Conservation (phyloP, 2,113 vertebrate genomes). For the Barbus barbus region DNA sequence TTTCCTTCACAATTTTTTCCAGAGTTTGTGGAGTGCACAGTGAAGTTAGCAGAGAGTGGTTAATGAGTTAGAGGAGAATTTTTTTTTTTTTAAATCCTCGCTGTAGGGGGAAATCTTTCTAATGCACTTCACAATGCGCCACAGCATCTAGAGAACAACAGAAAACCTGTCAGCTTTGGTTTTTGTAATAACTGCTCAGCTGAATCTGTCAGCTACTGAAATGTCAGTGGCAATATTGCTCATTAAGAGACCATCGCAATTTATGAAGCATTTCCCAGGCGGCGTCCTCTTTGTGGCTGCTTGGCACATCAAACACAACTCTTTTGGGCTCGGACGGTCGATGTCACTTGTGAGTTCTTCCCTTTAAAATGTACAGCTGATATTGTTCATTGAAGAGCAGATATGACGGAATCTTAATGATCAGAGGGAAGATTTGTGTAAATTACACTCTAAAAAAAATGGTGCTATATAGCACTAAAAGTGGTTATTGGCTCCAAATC, state of each 20-base stretch:
- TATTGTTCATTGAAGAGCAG: neutral
- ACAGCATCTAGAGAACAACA: slow-evolving; percentile 43
- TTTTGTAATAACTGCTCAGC: slow-evolving; percentile 65
- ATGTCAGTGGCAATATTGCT: slow-evolving; percentile 66
- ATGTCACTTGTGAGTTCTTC: neutral
- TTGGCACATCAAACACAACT: neutral
- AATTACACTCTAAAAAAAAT: too few species aligned
- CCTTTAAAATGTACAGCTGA: neutral
- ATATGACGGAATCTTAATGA: neutral
- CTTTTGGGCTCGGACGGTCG: neutral
- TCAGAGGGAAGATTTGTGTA: neutral
- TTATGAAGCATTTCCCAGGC: slow-evolving; percentile 18
- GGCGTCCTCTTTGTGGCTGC: too few species aligned
- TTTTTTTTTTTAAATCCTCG: too few species aligned
- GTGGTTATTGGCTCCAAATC: too few species aligned
- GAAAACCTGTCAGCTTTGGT: slow-evolving; percentile 68
- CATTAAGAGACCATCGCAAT: slow-evolving; percentile 48
- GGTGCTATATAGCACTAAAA: too few species aligned
- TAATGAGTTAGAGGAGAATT: slow-evolving; percentile 43
- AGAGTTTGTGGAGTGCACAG: neutral
- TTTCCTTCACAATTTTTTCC: neutral
- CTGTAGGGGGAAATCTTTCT: slow-evolving; percentile 9
- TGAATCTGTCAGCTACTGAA: slow-evolving; percentile 58
- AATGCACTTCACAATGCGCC: slow-evolving; percentile 42
- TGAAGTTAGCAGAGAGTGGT: neutral